These are phyloP conservation scores for Pachydiplax longipennis DNA, from an alignment of 2,888 invertebrate species.

Conservation along the genomic window DNA sequence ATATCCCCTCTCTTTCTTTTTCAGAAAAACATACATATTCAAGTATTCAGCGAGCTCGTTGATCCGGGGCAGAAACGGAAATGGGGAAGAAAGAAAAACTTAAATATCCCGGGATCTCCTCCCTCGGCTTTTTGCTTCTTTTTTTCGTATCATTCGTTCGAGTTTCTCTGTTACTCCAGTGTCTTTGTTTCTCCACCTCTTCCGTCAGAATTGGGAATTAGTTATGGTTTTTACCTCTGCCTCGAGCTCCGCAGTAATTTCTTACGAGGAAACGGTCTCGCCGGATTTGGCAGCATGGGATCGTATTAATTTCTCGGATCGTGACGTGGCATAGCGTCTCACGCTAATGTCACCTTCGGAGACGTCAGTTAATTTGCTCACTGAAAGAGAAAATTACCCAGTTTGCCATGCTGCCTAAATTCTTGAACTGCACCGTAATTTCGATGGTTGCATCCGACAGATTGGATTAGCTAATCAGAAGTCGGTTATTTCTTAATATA, in stretches of 20 bases:
- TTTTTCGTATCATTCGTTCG: too few species aligned
- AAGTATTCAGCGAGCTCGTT: constrained; percentile 34
- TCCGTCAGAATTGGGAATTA: neutral
- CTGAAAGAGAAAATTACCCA: neutral
- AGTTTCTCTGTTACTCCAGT: neutral
- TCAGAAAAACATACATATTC: constrained; percentile 32
- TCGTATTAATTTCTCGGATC: constrained; percentile 16
- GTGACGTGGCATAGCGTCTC: neutral
- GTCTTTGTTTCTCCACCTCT: neutral
- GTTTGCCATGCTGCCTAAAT: neutral
- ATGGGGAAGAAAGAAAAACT: constrained; percentile 25
- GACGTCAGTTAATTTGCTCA: neutral
- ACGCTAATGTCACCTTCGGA: neutral
- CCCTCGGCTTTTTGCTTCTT: neutral
- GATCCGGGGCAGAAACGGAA: constrained; percentile 12
- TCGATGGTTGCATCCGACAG: neutral
- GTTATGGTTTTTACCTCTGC: neutral
- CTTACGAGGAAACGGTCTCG: neutral
- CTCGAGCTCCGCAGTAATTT: neutral
- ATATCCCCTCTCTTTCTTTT: neutral
- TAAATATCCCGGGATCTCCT: constrained; percentile 5
- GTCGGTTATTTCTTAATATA: too few species aligned
- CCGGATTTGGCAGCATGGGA: neutral
- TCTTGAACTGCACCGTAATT: neutral
- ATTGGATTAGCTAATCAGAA: neutral